A percentile compares a stretch with the other conserved stretches of the same genome.
Evolutionary conservation across 2,113 vertebrate genomes (phyloP).

Genomic region (Narcine bancroftii): DNA sequence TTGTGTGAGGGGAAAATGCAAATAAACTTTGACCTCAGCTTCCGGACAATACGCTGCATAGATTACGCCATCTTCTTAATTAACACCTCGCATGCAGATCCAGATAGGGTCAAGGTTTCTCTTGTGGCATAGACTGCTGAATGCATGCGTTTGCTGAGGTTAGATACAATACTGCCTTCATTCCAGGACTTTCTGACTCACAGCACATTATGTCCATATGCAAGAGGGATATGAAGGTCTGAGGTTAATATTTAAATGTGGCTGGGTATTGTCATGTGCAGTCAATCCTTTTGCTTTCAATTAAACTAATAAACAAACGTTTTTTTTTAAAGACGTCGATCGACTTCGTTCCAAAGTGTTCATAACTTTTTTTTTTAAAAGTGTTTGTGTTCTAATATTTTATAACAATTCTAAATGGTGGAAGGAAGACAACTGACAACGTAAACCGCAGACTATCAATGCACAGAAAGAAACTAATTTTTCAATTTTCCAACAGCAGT

Average conservation of each 20-base stretch:
- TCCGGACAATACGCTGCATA: constrained; percentile 72
- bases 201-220: constrained; percentile 87
- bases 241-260: constrained; percentile 90
- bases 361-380: too few relatives aligned
- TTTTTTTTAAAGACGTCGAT: constrained; percentile 45
- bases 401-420: not conserved
- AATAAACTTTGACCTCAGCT: constrained; percentile 69
- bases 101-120: constrained; percentile 73
- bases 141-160: constrained; percentile 75
- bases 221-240: constrained; percentile 85
- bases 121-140: constrained; percentile 68
- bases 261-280: constrained; percentile 72
- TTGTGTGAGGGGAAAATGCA: constrained; percentile 55
- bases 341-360: constrained; percentile 52
- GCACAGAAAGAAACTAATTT: constrained; percentile 35
- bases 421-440: constrained; percentile 27
- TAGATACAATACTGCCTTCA: constrained; percentile 83
- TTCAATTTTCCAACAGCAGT: constrained; percentile 36
- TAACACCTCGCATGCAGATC: constrained; percentile 90
- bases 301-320: constrained; percentile 79
- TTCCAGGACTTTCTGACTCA: constrained; percentile 68
- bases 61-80: constrained; percentile 87
- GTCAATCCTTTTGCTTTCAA: constrained; percentile 89
- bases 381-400: not conserved
- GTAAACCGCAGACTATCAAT: constrained; percentile 31